Evolutionary conservation across 2,888 invertebrate species (phyloP).

Genomic region (Adela reaumurella): DNA sequence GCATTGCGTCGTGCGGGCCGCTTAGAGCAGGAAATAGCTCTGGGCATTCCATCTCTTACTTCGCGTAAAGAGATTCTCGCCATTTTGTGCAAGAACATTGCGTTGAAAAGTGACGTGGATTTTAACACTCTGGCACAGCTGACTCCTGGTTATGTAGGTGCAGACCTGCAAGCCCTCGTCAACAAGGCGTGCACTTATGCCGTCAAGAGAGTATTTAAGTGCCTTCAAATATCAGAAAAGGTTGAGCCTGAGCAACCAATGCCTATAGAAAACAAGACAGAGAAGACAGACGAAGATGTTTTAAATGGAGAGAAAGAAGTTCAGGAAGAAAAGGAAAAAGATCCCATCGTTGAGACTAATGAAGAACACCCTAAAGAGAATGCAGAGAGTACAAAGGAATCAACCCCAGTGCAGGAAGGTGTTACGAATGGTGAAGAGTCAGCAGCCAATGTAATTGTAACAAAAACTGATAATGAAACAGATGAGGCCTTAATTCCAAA

Average conservation of each 20-base stretch:
- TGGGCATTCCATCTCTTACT: conserved; percentile 88
- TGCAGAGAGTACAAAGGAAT: conserved; percentile 11
- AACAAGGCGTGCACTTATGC: conserved; percentile 87
- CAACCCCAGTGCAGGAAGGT: conserved; percentile 12
- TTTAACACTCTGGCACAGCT: conserved; percentile 71
- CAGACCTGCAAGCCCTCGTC: conserved; percentile 83
- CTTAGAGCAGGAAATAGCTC: conserved; percentile 88
- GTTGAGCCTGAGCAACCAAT: conserved; percentile 16
- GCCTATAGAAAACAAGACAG: conserved; percentile 6
- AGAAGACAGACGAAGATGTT: conserved; percentile 1
- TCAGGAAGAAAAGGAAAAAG: conserved; percentile 3
- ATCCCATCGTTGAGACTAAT: conserved; percentile 5
- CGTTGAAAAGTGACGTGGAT: conserved; percentile 67
- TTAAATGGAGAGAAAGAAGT: background rate
- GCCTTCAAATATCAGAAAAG: conserved; percentile 22
- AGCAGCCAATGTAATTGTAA: conserved; percentile 5
- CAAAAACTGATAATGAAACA: conserved; percentile 11
- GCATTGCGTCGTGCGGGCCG: conserved; percentile 88
- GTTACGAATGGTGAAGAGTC: conserved; percentile 9
- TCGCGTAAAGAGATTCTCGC: conserved; percentile 77
- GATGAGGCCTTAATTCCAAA: conserved; percentile 13
- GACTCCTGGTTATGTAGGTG: conserved; percentile 96
- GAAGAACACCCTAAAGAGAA: conserved; percentile 7
- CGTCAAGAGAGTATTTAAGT: conserved; percentile 60
- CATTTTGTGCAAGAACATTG: conserved; percentile 67